phyloP scores from a whole-genome alignment of 1,140 invertebrate genomes.

The Meteorus sp. region DNA sequence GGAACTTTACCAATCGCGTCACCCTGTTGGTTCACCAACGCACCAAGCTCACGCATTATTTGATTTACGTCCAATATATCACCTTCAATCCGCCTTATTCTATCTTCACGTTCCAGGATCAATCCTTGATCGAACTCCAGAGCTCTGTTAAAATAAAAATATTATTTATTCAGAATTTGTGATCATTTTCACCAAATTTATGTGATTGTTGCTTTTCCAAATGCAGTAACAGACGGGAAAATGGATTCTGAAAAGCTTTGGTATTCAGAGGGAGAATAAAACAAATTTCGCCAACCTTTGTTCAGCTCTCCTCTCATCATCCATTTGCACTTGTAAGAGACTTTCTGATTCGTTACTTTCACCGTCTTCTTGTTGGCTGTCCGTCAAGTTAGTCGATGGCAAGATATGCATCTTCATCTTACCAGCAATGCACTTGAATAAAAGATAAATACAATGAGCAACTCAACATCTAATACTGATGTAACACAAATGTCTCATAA shows the following conservation, averaged over 20 bases:
- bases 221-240: too few species aligned
- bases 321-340: slow-evolving; percentile 47
- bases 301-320: slow-evolving; percentile 39
- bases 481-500: slow-evolving; percentile 13
- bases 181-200: too few species aligned
- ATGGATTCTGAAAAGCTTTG: background rate
- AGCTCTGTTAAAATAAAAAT: slow-evolving; percentile 34
- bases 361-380: slow-evolving; percentile 48
- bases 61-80: slow-evolving; percentile 90
- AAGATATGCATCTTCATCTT: slow-evolving; percentile 78
- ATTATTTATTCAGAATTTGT: slow-evolving; percentile 7
- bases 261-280: background rate
- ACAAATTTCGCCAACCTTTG: slow-evolving; percentile 50
- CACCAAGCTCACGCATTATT: slow-evolving; percentile 87
- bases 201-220: too few species aligned
- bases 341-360: slow-evolving; percentile 54
- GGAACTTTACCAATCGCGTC: slow-evolving; percentile 73
- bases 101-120: slow-evolving; percentile 72
- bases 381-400: slow-evolving; percentile 49
- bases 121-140: slow-evolving; percentile 78
- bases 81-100: slow-evolving; percentile 75
- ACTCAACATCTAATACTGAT: background rate
- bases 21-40: slow-evolving; percentile 79
- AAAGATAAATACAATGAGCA: background rate
- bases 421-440: slow-evolving; percentile 62